Evolutionary conservation across 1,140 invertebrate species (phyloP).

Genomic region (Lysiphlebus fabarum): DNA sequence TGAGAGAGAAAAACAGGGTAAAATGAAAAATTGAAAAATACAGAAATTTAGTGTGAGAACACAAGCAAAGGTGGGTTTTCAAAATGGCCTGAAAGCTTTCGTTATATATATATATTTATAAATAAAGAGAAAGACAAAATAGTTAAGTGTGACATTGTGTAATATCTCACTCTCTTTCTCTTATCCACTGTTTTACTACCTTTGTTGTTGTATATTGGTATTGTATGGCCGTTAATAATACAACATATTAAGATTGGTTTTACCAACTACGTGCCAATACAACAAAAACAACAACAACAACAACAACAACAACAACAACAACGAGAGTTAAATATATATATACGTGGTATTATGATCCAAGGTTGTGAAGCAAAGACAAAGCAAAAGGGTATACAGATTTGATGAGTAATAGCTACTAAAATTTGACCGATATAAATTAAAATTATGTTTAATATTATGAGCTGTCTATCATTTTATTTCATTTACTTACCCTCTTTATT

Average conservation of each 20-base stretch:
- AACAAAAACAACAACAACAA: constrained; percentile 11
- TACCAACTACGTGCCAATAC: constrained; percentile 21
- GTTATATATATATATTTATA: background rate
- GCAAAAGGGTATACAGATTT: background rate
- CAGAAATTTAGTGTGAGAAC: no score
- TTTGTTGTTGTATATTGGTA: constrained; percentile 27
- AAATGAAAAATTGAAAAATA: background rate
- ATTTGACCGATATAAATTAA: background rate
- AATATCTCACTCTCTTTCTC: background rate
- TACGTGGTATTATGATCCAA: no score
- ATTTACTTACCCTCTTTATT: constrained; percentile 63
- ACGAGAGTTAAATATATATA: constrained; percentile 1
- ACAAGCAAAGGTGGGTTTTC: no score
- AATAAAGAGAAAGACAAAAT: background rate
- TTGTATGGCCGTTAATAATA: constrained; percentile 44
- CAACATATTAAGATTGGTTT: constrained; percentile 49
- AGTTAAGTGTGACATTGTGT: constrained; percentile 10
- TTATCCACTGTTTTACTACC: no score
- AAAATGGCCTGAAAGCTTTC: no score
- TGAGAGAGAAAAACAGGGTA: background rate
- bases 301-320: constrained; percentile 18
- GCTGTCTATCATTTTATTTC: background rate
- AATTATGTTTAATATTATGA: background rate
- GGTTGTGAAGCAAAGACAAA: background rate
- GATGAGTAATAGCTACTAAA: no score